Evolutionary conservation across 2,113 vertebrate genomes (phyloP), one percentile per base, ranked within the genome.

Genomic region (Chloebia gouldiae): DNA sequence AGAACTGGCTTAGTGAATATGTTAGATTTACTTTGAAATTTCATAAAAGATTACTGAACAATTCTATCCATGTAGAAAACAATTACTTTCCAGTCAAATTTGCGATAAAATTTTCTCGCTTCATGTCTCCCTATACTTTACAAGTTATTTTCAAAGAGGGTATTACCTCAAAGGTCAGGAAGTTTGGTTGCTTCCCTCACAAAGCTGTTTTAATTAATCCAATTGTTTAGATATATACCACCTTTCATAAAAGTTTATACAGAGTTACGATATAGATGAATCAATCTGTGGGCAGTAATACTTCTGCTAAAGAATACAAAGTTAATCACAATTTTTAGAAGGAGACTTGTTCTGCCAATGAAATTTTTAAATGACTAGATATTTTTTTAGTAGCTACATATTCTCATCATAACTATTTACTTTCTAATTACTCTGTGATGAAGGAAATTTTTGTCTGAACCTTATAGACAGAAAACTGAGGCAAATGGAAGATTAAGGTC

Each of bases 81-180:
- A 95, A 92, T 87, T 95, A 92, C 91, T 96, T 97, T 91, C 45
- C 54, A 45, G 92, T 96, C 96, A 97, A 94, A 97, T 97, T 96
- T 96, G 40, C 81, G 93, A 91, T 80, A 35, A 91, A 86, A 6
- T 60, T 95, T 96, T 95, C 50, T 88, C 1, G 1, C 19, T 56
- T 91, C 56, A 57, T 49, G 28, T 92, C 91, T 93, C 93, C 56
- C 90, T 89, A 7, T 61, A 93, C 63, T 72, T 92, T 64, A 91
- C 57, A 96, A 20, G 33, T 28, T 95, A 42, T 96, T 97, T 96
- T 96, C 81, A 91, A 75, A 53, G 44, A 69, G 8, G 7, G 7
- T 59, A 57, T 82, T 81, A 73, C 11, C 17, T 6, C 20, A 77
- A 17, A 25, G 15, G 27, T 65, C 21, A 61, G 35, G 24, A 14